A percentile compares a stretch with the other conserved stretches of the same genome.
Conservation (phyloP, 2,888 invertebrate genomes). For the Drosophila paracracens region DNA sequence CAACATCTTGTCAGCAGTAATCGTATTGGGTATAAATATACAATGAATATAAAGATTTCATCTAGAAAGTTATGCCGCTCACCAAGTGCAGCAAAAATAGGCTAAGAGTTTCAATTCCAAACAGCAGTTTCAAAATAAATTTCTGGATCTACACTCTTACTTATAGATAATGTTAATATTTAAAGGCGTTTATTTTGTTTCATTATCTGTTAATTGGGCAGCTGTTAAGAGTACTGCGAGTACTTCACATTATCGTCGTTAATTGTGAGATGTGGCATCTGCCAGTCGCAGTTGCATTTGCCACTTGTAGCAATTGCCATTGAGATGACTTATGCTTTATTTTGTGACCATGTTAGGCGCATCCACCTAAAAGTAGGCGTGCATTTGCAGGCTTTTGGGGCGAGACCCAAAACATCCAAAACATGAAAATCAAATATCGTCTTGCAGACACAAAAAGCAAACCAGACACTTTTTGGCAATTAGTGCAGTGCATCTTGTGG, state of each 20-base stretch:
- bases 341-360: conserved; percentile 38
- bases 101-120: neutral
- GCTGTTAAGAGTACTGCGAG: neutral
- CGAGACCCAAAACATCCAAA: conserved; percentile 69
- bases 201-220: neutral
- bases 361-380: conserved; percentile 21
- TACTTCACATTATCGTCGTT: conserved; percentile 29
- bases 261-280: conserved; percentile 36
- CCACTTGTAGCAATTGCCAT: conserved; percentile 53
- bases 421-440: conserved; percentile 76
- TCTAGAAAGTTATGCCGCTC: neutral
- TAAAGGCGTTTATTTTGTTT: neutral
- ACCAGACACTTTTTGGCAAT: conserved; percentile 58
- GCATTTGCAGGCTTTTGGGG: conserved; percentile 38
- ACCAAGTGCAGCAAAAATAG: neutral
- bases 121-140: neutral
- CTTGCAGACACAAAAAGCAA: conserved; percentile 16
- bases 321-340: conserved; percentile 54
- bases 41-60: neutral
- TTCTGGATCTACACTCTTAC: neutral
- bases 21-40: neutral
- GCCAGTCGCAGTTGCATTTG: conserved; percentile 35
- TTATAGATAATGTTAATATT: neutral
- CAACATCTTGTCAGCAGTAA: conserved; percentile 8
- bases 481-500: conserved; percentile 36